Conservation (phyloP, 2,888 invertebrate species). For the Harpalus rubripes region DNA sequence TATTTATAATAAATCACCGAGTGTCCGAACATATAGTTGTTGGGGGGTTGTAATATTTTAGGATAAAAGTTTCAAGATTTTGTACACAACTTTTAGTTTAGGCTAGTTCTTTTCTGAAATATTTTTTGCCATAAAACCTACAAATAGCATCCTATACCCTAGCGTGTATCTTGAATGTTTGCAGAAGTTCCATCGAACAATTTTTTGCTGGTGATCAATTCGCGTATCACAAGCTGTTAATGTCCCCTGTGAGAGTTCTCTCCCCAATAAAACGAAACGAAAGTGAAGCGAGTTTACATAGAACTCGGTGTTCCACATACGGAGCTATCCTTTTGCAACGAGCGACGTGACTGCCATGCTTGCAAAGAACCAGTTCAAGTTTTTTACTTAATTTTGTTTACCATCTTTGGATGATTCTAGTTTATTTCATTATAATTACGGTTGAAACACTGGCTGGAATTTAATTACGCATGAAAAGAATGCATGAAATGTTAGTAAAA, state of each 20-base stretch:
- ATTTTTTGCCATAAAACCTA: not conserved
- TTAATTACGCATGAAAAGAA: too few relatives aligned
- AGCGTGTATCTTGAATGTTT: not conserved
- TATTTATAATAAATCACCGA: too few relatives aligned
- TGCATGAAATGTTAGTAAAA: too few relatives aligned
- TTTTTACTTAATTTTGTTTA: not conserved
- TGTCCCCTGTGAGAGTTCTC: not conserved
- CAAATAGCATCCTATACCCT: not conserved
- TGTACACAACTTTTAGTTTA: not conserved
- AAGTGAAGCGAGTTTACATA: not conserved
- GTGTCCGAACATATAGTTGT: too few relatives aligned
- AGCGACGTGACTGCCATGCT: not conserved
- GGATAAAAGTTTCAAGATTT: too few relatives aligned
- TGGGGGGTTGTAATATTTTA: too few relatives aligned
- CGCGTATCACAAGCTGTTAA: not conserved
- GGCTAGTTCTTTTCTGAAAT: not conserved
- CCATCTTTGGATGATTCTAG: not conserved
- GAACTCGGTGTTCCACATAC: not conserved
- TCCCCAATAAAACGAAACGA: not conserved
- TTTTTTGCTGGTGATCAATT: not conserved
- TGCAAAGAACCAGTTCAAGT: too few relatives aligned
- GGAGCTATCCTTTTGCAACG: not conserved
- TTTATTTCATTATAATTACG: constrained; percentile 1
- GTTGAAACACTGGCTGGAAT: not conserved
- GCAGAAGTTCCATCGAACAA: not conserved